These are phyloP conservation scores for Arion vulgaris DNA, from an alignment of 1,140 invertebrate genomes.

Conservation along the genomic window DNA sequence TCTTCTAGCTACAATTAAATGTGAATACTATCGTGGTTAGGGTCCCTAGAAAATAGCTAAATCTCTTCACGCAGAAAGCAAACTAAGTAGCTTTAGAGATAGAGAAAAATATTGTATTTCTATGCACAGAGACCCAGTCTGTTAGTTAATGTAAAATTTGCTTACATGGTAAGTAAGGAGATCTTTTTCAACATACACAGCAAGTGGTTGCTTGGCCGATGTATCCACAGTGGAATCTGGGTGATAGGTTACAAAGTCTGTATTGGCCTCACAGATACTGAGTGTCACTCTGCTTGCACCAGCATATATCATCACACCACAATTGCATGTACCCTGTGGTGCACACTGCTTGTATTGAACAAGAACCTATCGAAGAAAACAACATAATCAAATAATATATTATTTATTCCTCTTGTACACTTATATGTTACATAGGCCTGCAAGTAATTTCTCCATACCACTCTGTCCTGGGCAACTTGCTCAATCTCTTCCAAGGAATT, in stretches of 20 bases:
- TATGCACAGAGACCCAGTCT: too few species aligned
- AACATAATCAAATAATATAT: background rate
- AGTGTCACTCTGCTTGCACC: background rate
- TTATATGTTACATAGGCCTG: too few species aligned
- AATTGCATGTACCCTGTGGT: slow-evolving; percentile 22
- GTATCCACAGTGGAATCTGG: background rate
- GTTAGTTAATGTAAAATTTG: background rate
- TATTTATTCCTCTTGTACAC: too few species aligned
- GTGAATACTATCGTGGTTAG: too few species aligned
- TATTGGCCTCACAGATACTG: background rate
- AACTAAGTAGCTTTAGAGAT: too few species aligned
- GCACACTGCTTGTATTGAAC: slow-evolving; percentile 8
- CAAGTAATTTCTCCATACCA: too few species aligned
- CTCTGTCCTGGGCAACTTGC: too few species aligned
- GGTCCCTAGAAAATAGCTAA: too few species aligned
- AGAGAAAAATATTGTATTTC: too few species aligned
- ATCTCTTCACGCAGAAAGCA: too few species aligned
- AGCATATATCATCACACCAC: slow-evolving; percentile 16
- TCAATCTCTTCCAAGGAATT: too few species aligned
- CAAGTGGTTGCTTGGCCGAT: background rate
- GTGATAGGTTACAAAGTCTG: background rate
- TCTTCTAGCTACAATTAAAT: too few species aligned
- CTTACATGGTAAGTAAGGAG: background rate
- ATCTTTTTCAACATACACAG: background rate
- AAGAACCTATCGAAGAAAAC: slow-evolving; percentile 6